A percentile compares a stretch with the other conserved stretches of the same genome.
phyloP scores from a whole-genome alignment of 2,888 invertebrate genomes.

The Drosophila atripex region DNA sequence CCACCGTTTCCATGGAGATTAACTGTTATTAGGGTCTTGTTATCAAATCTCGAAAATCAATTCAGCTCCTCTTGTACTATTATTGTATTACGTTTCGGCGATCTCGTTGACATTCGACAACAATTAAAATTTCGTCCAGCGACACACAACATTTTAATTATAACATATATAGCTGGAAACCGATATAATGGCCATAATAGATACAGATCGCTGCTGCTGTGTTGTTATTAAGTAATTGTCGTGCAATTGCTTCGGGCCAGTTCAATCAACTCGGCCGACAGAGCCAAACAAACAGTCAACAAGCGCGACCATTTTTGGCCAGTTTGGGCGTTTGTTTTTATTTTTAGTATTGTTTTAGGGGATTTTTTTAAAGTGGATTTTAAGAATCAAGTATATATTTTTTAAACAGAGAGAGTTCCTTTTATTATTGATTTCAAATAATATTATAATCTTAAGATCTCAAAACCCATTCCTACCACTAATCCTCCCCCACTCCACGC shows the following conservation, averaged over 20 bases:
- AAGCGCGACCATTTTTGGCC: constrained; percentile 25
- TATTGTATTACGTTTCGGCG: constrained; percentile 16
- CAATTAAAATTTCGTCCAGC: constrained; percentile 15
- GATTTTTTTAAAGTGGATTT: too few relatives aligned
- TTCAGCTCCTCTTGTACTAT: constrained; percentile 2
- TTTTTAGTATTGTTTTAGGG: background rate
- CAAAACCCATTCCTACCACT: too few relatives aligned
- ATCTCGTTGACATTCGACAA: constrained; percentile 38
- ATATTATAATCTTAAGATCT: too few relatives aligned
- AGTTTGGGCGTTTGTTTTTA: constrained; percentile 2
- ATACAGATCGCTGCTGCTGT: too few relatives aligned
- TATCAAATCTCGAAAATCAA: constrained; percentile 21
- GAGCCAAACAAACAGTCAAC: constrained; percentile 11
- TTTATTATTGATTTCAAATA: too few relatives aligned
- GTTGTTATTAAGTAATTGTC: constrained; percentile 48
- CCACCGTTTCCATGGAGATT: constrained; percentile 50
- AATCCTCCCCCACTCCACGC: too few relatives aligned
- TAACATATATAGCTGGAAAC: constrained; percentile 1
- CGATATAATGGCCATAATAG: background rate
- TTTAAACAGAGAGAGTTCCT: too few relatives aligned
- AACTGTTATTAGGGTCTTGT: constrained; percentile 59
- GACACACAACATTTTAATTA: constrained; percentile 32
- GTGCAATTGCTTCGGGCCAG: constrained; percentile 30
- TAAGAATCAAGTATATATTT: too few relatives aligned
- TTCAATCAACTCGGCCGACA: constrained; percentile 40